Evolutionary conservation across 2,888 invertebrate genomes (phyloP), one percentile per base, ranked within the genome.

Genomic region (Amblyjoppa fuscipennis): DNA sequence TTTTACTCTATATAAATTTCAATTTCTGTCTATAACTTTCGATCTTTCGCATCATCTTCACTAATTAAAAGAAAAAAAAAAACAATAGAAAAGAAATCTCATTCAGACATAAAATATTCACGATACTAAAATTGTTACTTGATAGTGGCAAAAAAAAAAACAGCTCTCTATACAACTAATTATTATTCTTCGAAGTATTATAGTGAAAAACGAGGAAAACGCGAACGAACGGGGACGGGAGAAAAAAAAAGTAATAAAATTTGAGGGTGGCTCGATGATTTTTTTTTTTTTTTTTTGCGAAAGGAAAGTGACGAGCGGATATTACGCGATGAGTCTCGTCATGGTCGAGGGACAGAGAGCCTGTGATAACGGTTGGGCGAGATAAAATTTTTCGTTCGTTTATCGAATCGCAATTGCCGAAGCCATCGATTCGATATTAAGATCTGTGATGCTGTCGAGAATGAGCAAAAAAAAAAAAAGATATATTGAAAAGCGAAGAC

Each of bases 91-190:
- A 59, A 76, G 31, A 84, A 41, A 74, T 75, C 83, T 75, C 53
- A 51, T 75, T 45, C 68, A 38, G 41, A 56, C 45, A 38, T 59
- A 34, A 38, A 31, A 31, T n/a, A 28, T 25, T 59, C 56, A 31
- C 53, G 78, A 78, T 45, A 75, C 71, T 82, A 78, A 85, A 84
- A 83, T 84, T 88, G 85, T 88, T 87, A 84, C 56, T 80, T 82
- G 45, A 25, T 76, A 71, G 75, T 28, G 53, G 71, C 66, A 85
- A 80, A 84, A 73, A 41, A 53, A 53, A 53, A 53, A 53, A 51
- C 34, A 64, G 80, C 82, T 85, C 85, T 85, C 85, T 85, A 85
- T 68, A 79, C 71, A 76, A 79, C 25, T 56, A 25, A 25, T 78
- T 82, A 81, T 79, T 70, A 66, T 82, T 82, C 71, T 71, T 82